Evolutionary conservation across 2,113 vertebrate genomes (phyloP), one percentile per base, ranked within the genome.

Genomic region (Cebus imitator): DNA sequence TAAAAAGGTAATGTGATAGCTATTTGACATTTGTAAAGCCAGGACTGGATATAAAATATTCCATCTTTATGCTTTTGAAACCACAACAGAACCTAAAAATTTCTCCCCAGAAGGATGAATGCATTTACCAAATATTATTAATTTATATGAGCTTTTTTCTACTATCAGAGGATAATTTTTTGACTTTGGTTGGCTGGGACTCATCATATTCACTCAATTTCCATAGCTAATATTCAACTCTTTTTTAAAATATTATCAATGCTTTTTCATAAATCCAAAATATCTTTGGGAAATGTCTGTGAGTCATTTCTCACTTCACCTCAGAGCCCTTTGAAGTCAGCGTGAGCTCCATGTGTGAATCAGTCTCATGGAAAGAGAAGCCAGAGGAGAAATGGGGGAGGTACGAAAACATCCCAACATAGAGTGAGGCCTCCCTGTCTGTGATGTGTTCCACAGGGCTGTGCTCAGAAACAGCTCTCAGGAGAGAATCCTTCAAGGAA

Each of bases 321-420:
- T 92, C 50, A 90, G 89, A 94, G 40, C 16, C 20, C 80, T 98
- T 96, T 97, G 87, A 98, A 96, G 76, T 97, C 94, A 87, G 91
- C 96, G 40, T 61, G 94, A 97, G 82, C 14, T 40, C 84, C 55
- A 40, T 5, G 8, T 72, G 95, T 72, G 35, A 85, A 87, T 93
- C 96, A 83, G 58, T 50, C 35, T 61, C 75, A 20, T 70, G 16
- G 50, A 90, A 87, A 83, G 72, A 85, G 58, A 82, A 92, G 43
- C 37, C 80, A 76, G 50, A 94, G 40, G 32, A 97, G 23, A 95
- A 96, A 88, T 20, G 45, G 81, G 45, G 52, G 45, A 48, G 45
- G 90, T 35, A 90, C 64, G 90, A 96, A 97, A 96, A 95, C 87
- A 96, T 35, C 55, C 87, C 87, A 80, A 87, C 5, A 43, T 0